Percentiles rank a stretch among this genome's conserved stretches.
phyloP scores from a whole-genome alignment of 64 coral and sea anemone species.

The Stichodactyla helianthus region DNA sequence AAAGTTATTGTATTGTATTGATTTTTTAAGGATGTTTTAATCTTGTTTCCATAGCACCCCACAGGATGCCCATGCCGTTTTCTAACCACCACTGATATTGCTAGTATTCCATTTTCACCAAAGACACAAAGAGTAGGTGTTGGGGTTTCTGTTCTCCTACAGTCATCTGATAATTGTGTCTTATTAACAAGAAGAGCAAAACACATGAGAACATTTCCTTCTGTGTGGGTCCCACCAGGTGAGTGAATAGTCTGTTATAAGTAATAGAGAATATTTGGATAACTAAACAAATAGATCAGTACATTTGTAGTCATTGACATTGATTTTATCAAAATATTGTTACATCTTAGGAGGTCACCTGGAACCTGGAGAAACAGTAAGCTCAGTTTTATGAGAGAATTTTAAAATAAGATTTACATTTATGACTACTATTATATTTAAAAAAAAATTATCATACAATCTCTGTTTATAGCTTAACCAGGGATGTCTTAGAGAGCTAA shows the following conservation, averaged over 20 bases:
- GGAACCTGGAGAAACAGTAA: slow-evolving; percentile 79
- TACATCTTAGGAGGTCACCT: slow-evolving; percentile 63
- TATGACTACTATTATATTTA: no score
- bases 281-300: not conserved
- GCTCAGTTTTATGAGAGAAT: slow-evolving; percentile 17
- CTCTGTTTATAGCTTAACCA: slow-evolving; percentile 50
- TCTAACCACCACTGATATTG: slow-evolving; percentile 67
- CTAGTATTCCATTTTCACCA: slow-evolving; percentile 32
- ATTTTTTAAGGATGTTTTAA: not conserved
- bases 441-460: not conserved
- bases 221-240: slow-evolving; percentile 95
- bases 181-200: slow-evolving; percentile 74
- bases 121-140: slow-evolving; percentile 56
- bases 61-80: slow-evolving; percentile 80
- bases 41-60: slow-evolving; percentile 55
- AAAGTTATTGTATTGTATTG: no score
- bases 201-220: slow-evolving; percentile 88
- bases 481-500: slow-evolving; percentile 74
- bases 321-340: not conserved
- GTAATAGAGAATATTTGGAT: not conserved
- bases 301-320: not conserved
- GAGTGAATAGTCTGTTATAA: not conserved
- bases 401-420: not conserved
- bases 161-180: slow-evolving; percentile 76
- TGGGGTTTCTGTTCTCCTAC: slow-evolving; percentile 64